Evolutionary conservation across 2,888 invertebrate species (phyloP).

Genomic region (Gisinianus flammeolus): DNA sequence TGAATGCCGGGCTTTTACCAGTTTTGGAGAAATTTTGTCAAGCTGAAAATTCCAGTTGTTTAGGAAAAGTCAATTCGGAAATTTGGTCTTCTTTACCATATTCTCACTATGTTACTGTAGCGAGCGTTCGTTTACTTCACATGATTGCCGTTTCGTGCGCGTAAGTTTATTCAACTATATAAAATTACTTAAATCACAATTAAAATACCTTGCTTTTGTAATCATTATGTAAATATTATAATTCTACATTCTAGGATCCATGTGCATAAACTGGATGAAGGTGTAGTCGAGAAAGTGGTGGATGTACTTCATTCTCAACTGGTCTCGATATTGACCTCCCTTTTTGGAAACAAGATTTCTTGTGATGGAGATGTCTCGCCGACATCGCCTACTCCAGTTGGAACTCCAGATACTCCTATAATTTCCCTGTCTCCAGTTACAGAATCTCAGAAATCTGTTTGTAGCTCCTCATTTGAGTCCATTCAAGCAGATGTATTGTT

Average conservation of each 20-base stretch:
- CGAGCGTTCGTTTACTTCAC: conserved; percentile 66
- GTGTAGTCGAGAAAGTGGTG: conserved; percentile 65
- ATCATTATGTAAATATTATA: background rate
- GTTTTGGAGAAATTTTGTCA: conserved; percentile 63
- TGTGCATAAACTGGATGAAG: conserved; percentile 64
- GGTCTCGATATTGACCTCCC: conserved; percentile 53
- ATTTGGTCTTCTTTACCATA: conserved; percentile 50
- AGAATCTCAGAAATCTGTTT: conserved; percentile 49
- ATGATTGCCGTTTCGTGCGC: conserved; percentile 67
- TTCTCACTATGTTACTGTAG: conserved; percentile 61
- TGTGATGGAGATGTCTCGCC: conserved; percentile 50
- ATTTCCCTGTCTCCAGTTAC: conserved; percentile 52
- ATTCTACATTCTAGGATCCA: conserved; percentile 62
- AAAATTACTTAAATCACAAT: background rate
- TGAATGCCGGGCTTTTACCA: conserved; percentile 66
- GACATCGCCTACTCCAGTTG: conserved; percentile 48
- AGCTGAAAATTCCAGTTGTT: conserved; percentile 33
- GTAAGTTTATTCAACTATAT: conserved; percentile 59
- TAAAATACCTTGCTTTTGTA: background rate
- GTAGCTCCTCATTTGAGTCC: conserved; percentile 39
- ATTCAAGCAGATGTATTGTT: conserved; percentile 35
- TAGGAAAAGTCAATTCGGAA: conserved; percentile 46
- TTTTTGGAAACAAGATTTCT: conserved; percentile 54
- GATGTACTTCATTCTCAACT: conserved; percentile 66
- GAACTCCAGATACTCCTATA: conserved; percentile 58